Conservation (phyloP, 1,140 invertebrate species). For the Tetragnatha versicolor region DNA sequence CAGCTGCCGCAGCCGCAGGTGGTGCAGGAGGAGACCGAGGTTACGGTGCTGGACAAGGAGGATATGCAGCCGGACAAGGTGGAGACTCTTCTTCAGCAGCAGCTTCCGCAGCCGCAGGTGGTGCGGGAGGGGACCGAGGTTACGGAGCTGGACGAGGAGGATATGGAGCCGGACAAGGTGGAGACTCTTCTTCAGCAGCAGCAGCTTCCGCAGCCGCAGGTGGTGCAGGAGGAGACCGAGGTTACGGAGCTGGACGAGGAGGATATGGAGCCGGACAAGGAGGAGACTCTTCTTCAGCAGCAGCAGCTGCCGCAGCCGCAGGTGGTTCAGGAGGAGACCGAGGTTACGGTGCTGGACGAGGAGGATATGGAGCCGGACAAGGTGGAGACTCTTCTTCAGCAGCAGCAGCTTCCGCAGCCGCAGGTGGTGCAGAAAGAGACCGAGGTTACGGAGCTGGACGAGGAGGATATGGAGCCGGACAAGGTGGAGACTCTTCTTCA, state of each 20-base stretch:
- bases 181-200: not conserved
- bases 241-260: not conserved
- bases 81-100: no score
- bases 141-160: not conserved
- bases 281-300: not conserved
- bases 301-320: not conserved
- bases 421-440: not conserved
- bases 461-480: not conserved
- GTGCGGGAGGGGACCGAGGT: no score
- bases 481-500: not conserved
- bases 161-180: no score
- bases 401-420: not conserved
- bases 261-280: slow-evolving; percentile 50
- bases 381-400: not conserved
- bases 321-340: not conserved
- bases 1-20: no score
- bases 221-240: not conserved
- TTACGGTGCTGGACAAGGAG: no score
- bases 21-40: no score
- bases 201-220: not conserved
- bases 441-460: not conserved
- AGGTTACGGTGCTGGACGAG: not conserved
- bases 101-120: no score
- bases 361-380: no score
- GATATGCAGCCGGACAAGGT: no score